phyloP scores from a whole-genome alignment of 2,797 vertebrate species.

The Chaetodon trifasciatus region DNA sequence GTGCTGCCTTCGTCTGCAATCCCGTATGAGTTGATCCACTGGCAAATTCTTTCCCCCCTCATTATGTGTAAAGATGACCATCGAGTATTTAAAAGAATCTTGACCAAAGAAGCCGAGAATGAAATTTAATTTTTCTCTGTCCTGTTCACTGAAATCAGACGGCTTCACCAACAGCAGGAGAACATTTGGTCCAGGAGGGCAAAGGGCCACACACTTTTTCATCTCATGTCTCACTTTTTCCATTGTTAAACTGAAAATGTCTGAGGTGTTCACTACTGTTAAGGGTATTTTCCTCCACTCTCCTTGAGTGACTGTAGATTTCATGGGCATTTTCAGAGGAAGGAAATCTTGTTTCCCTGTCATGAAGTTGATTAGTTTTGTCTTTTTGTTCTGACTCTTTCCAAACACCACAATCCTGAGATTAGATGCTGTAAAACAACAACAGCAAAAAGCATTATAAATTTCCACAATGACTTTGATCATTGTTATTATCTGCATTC shows the following conservation, averaged over 20 bases:
- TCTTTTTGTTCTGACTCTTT: conserved; percentile 32
- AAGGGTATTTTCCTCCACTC: background rate
- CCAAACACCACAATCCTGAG: conserved; percentile 60
- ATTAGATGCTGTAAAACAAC: conserved; percentile 33
- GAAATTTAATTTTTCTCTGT: conserved; percentile 11
- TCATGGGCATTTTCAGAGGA: background rate
- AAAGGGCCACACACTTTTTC: conserved; percentile 37
- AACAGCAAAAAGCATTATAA: background rate
- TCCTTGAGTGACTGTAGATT: background rate
- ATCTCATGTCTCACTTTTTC: conserved; percentile 33
- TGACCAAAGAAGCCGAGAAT: conserved; percentile 39
- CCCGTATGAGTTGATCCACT: conserved; percentile 3
- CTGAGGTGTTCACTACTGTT: conserved; percentile 42
- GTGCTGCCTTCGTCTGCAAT: conserved; percentile 30
- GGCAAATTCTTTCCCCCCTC: background rate
- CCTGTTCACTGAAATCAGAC: conserved; percentile 36
- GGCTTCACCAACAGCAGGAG: conserved; percentile 49
- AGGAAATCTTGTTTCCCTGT: background rate
- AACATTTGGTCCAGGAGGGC: conserved; percentile 57
- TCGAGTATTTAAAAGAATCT: conserved; percentile 31
- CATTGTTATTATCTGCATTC: no score
- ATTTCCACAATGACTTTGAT: no score
- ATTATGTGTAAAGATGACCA: conserved; percentile 7
- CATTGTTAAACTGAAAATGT: conserved; percentile 23
- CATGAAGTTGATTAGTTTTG: conserved; percentile 25